Percentiles rank a stretch among this genome's conserved stretches.
These are phyloP conservation scores for Diorhabda carinulata DNA, from an alignment of 1,140 invertebrate genomes.

Conservation along the genomic window DNA sequence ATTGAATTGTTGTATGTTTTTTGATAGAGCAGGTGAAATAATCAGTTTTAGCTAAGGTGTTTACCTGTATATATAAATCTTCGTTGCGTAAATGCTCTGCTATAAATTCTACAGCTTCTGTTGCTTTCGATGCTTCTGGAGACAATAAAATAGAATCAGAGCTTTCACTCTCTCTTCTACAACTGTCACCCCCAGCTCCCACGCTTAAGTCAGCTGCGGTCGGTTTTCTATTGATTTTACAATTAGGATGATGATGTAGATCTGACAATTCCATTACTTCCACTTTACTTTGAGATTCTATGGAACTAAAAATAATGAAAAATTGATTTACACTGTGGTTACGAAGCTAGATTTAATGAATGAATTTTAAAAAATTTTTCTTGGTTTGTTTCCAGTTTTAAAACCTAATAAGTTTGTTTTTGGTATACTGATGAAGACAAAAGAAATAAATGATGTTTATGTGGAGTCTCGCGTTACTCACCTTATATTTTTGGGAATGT, in stretches of 20 bases:
- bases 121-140: constrained; percentile 90
- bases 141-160: constrained; percentile 85
- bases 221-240: constrained; percentile 84
- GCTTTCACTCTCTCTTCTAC: constrained; percentile 81
- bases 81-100: constrained; percentile 96
- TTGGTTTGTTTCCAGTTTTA: neutral
- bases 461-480: constrained; percentile 35
- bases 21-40: neutral
- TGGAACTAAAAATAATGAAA: constrained; percentile 38
- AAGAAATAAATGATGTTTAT: neutral
- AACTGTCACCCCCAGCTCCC: constrained; percentile 57
- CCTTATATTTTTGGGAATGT: constrained; percentile 75
- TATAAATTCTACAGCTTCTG: constrained; percentile 96
- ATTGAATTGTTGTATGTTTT: neutral
- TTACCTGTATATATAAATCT: constrained; percentile 94
- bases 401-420: too few species aligned
- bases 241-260: constrained; percentile 92
- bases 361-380: neutral
- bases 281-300: constrained; percentile 68
- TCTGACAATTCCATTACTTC: constrained; percentile 92
- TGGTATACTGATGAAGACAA: neutral
- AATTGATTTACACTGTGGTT: too few species aligned
- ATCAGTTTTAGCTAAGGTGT: constrained; percentile 14
- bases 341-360: too few species aligned
- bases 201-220: constrained; percentile 55